These are phyloP conservation scores for Pseudochirops corinnae DNA, from an alignment of 2,797 vertebrate species.

Conservation along the genomic window DNA sequence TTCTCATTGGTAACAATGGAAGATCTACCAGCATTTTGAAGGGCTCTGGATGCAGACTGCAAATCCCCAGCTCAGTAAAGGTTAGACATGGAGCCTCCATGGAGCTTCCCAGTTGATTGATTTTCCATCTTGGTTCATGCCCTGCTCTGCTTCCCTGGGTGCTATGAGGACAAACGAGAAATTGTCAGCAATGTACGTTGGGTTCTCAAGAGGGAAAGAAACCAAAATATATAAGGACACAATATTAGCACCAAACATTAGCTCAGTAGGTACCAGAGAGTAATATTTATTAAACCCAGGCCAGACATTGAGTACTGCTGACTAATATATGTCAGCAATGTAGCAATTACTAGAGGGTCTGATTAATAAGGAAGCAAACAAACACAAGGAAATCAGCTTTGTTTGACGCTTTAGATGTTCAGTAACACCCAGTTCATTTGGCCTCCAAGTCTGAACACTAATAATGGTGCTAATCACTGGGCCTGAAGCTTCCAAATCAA, in stretches of 20 bases:
- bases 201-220: slow-evolving; percentile 34
- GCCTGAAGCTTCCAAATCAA: slow-evolving; percentile 82
- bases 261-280: slow-evolving; percentile 62
- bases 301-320: slow-evolving; percentile 63
- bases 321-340: slow-evolving; percentile 60
- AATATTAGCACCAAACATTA: slow-evolving; percentile 65
- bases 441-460: slow-evolving; percentile 81
- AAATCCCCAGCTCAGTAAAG: not conserved
- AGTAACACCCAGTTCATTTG: slow-evolving; percentile 73
- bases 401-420: slow-evolving; percentile 66
- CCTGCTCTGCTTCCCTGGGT: not conserved
- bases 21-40: slow-evolving; percentile 18
- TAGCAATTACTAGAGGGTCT: slow-evolving; percentile 62
- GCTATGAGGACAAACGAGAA: slow-evolving; percentile 65
- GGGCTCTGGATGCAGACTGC: not conserved
- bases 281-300: slow-evolving; percentile 71
- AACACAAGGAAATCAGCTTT: slow-evolving; percentile 67
- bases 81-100: not conserved
- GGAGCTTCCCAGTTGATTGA: not conserved
- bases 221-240: slow-evolving; percentile 69
- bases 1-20: not conserved
- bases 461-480: slow-evolving; percentile 79
- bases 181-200: slow-evolving; percentile 23
- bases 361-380: slow-evolving; percentile 74
- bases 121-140: not conserved